Evolutionary conservation across 2,113 vertebrate species (phyloP), one percentile per base, ranked within the genome.

Genomic region (Oncorhynchus gorbuscha): DNA sequence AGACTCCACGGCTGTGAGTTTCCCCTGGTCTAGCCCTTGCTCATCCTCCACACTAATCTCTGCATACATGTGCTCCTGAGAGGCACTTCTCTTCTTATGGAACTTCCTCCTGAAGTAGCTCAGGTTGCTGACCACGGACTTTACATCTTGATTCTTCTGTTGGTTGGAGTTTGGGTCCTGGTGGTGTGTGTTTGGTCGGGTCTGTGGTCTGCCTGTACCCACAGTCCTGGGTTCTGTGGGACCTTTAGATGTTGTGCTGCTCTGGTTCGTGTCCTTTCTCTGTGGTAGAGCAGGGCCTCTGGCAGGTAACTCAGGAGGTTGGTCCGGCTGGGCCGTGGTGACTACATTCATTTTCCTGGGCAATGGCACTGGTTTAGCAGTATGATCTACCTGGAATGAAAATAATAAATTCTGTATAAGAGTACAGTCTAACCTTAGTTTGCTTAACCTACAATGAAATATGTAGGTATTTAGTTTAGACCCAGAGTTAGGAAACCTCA

Each of bases 101-200:
- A 92, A 84, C 76, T 84, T 92, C 76, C 85, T 93, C 76, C 82
- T 92, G 11, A 91, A 70, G 66, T 84, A 86, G 65, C 78, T 88
- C 2, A 92, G 71, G 78, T 84, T 87, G 59, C 73, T 59, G 72
- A 78, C 72, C 0, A 76, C 75, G 0, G 84, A 79, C 84, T 87
- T 92, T 1, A 5, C 59, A 7, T 85, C 84, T 2, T 72, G 74
- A 22, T 35, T 80, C 74, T 48, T 76, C 14, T 71, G 28, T 30
- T 80, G 75, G 9, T 14, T 28, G n/a, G 28, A 24, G 51, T 70
- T 68, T 73, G 65, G 5, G 13, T 22, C 9, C 5, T 32, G 14
- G 14, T 12, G 30, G 58, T 69, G 13, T 9, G 55, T 30, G 73
- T 48, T 13, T 26, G 65, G 48, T 22, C 30, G 14, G 14, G 35